A percentile compares a stretch with the other conserved stretches of the same genome.
Conservation (phyloP, 2,888 invertebrate species). For the Leptopterna dolabrata region DNA sequence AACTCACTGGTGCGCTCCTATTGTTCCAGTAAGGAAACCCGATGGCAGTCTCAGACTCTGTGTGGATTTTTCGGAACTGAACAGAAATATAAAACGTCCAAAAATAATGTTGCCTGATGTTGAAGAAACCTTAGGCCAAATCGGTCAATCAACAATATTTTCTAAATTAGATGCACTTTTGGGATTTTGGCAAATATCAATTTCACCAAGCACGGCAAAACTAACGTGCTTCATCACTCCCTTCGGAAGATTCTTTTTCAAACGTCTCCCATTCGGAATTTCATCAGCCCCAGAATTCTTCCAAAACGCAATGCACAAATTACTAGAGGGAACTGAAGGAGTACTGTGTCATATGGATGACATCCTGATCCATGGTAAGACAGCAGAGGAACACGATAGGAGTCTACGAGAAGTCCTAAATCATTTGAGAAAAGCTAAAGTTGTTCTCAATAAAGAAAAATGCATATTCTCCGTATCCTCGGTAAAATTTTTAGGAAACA, state of each 20-base stretch:
- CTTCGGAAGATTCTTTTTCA: not conserved
- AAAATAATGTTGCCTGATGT: not conserved
- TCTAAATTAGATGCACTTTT: not conserved
- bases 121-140: not conserved
- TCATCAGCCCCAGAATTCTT: not conserved
- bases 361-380: too few species aligned
- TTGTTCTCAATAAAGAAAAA: not conserved
- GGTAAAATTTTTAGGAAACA: not conserved
- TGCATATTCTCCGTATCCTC: not conserved
- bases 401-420: not conserved
- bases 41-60: not conserved
- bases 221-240: not conserved
- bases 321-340: not conserved
- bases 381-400: not conserved
- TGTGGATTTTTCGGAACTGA: not conserved
- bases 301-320: not conserved
- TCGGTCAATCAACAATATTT: not conserved
- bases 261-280: not conserved
- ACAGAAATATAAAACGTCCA: not conserved
- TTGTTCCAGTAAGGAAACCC: not conserved
- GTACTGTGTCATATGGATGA: not conserved
- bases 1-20: not conserved
- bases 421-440: not conserved
- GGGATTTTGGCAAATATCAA: not conserved
- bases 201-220: not conserved